Evolutionary conservation across 1,140 invertebrate genomes (phyloP).

Genomic region (Drosophila watanabei): DNA sequence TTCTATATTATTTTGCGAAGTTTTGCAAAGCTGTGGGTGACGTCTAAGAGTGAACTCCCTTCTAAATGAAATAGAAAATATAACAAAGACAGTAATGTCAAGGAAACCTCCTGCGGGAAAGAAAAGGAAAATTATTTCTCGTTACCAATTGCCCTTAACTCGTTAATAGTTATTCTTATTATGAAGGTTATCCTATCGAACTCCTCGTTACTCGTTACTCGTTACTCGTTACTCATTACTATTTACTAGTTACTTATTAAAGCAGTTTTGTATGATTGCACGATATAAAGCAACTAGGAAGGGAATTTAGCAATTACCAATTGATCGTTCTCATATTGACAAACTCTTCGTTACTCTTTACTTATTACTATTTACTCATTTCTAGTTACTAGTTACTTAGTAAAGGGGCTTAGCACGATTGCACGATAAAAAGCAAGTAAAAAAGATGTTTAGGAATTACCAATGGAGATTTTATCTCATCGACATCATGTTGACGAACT

Average conservation of each 20-base stretch:
- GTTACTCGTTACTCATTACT: too few species aligned
- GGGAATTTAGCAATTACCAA: too few species aligned
- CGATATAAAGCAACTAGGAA: too few species aligned
- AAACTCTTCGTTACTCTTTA: too few species aligned
- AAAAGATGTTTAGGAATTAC: not conserved
- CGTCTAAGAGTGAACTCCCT: not conserved
- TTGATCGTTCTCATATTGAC: too few species aligned
- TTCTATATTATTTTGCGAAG: not conserved
- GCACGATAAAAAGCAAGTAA: not conserved
- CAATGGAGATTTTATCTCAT: slow-evolving; percentile 3
- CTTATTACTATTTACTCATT: not conserved
- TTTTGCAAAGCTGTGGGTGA: not conserved
- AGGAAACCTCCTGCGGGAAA: not conserved
- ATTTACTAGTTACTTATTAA: too few species aligned
- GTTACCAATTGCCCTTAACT: too few species aligned
- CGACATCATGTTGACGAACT: slow-evolving; percentile 81
- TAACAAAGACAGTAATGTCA: not conserved
- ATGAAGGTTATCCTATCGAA: too few species aligned
- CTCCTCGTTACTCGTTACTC: too few species aligned
- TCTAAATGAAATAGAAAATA: not conserved
- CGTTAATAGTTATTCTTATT: too few species aligned
- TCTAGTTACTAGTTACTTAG: not conserved
- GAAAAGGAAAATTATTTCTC: not conserved
- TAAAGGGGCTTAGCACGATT: not conserved
- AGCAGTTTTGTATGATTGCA: too few species aligned